phyloP scores from a whole-genome alignment of 2,113 vertebrate species.

The Stigmatopora nigra region DNA sequence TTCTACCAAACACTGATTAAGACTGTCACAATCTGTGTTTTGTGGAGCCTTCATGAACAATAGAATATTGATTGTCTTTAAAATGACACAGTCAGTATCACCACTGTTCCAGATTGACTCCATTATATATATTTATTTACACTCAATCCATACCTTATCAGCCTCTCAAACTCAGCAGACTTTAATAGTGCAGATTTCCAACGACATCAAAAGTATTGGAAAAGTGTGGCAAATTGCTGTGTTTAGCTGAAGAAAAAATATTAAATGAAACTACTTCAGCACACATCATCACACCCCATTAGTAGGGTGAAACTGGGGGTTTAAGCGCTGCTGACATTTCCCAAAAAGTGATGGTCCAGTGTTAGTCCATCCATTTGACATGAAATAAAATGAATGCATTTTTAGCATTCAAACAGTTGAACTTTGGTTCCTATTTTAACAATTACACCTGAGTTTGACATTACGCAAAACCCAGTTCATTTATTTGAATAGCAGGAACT shows the following conservation, averaged over 20 bases:
- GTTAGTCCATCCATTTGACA: no score
- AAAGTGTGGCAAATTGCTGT: not conserved
- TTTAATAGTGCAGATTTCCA: slow-evolving; percentile 3
- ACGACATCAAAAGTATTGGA: not conserved
- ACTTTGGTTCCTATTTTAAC: no score
- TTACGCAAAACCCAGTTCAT: not conserved
- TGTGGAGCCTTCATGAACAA: not conserved
- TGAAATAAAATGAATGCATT: no score
- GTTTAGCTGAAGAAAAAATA: not conserved
- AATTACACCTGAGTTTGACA: no score
- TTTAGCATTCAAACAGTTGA: no score
- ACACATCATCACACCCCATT: no score
- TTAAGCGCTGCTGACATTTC: no score
- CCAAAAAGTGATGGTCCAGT: no score
- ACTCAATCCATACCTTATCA: not conserved
- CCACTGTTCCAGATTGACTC: not conserved
- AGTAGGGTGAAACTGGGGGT: no score
- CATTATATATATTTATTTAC: not conserved
- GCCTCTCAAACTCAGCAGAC: slow-evolving; percentile 18
- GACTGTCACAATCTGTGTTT: slow-evolving; percentile 12
- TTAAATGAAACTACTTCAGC: no score
- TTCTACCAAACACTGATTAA: not conserved
- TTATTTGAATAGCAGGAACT: not conserved
- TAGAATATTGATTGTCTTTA: slow-evolving; percentile 20
- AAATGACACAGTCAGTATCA: not conserved